Evolutionary conservation across 2,797 vertebrate species (phyloP).

Genomic region (Spinus olivaceus): DNA sequence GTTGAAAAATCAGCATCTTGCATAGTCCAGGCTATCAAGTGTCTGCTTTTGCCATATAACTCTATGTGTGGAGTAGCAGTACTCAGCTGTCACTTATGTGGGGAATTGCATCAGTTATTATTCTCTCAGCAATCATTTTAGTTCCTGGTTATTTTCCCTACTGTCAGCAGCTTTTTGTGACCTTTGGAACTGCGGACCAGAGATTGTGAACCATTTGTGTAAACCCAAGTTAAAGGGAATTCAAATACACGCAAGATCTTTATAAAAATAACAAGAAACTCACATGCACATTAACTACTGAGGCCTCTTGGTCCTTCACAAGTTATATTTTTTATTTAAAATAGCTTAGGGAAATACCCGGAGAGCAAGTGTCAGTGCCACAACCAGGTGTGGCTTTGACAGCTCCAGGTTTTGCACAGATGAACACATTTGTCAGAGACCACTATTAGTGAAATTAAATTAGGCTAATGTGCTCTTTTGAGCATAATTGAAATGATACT

Average conservation of each 20-base stretch:
- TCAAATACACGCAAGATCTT: background rate
- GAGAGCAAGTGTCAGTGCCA: background rate
- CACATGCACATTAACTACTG: background rate
- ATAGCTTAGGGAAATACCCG: rapidly evolving
- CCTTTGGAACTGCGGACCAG: background rate
- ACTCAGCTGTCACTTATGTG: background rate
- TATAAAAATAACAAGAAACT: background rate
- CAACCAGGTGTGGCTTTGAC: background rate
- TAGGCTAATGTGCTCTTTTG: background rate
- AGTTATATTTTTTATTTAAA: rapidly evolving
- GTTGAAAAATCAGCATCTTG: background rate
- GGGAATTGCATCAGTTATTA: background rate
- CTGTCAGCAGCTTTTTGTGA: background rate
- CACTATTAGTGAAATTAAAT: background rate
- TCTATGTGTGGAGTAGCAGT: background rate
- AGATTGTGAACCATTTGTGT: background rate
- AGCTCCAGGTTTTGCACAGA: background rate
- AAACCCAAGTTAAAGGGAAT: background rate
- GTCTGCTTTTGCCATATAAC: background rate
- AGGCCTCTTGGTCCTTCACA: background rate
- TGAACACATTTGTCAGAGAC: background rate
- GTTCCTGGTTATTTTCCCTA: background rate
- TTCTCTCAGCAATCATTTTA: background rate
- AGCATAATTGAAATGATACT: background rate
- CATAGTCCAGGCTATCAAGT: background rate